Evolutionary conservation across 2,113 vertebrate genomes (phyloP).

Genomic region (Sapajus apella): DNA sequence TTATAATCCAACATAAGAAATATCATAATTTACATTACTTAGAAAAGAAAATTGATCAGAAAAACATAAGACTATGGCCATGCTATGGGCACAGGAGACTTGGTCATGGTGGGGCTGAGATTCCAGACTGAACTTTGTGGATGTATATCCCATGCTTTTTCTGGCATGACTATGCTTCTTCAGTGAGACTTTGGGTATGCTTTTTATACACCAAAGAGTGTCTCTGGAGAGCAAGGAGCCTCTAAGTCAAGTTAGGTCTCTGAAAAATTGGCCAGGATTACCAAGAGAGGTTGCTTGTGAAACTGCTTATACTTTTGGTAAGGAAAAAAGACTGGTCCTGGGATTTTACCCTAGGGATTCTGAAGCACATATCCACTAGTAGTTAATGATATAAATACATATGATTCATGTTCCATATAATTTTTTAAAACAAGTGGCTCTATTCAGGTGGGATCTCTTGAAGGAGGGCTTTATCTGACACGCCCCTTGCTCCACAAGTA

Average conservation of each 20-base stretch:
- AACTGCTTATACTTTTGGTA: neutral
- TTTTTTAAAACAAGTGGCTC: neutral
- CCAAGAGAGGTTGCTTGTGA: neutral
- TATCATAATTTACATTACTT: neutral
- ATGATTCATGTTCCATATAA: neutral
- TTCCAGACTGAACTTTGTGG: neutral
- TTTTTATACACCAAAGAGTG: neutral
- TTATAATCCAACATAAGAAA: neutral
- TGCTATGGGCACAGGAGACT: neutral
- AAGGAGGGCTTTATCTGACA: neutral
- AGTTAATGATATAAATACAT: neutral
- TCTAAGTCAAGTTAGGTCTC: neutral
- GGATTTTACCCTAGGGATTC: neutral
- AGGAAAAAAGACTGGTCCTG: neutral
- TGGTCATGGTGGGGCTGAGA: rapidly evolving
- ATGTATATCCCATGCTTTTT: rapidly evolving
- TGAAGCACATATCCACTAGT: neutral
- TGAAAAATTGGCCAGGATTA: neutral
- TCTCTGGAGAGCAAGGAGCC: neutral
- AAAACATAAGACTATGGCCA: neutral
- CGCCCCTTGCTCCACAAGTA: neutral
- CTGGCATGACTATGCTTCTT: rapidly evolving
- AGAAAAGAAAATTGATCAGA: neutral
- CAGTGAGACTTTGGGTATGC: neutral
- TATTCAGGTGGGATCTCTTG: neutral